Evolutionary conservation across 2,888 invertebrate genomes (phyloP).

Genomic region (Agonopterix alstromeriana): DNA sequence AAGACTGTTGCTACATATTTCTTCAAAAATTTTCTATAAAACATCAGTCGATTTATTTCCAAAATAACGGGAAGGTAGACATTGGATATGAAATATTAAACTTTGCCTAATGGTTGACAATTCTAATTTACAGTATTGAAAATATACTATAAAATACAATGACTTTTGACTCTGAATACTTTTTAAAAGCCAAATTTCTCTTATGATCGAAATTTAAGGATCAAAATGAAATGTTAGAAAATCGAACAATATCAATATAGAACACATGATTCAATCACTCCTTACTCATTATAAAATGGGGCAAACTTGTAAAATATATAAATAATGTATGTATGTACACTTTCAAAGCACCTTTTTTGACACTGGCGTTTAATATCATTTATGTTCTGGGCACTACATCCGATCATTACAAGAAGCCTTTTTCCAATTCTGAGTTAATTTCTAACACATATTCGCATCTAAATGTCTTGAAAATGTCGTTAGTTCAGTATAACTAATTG

Average conservation of each 20-base stretch:
- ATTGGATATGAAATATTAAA: not conserved
- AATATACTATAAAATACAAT: not conserved
- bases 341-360: slow-evolving; percentile 64
- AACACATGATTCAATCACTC: slow-evolving; percentile 25
- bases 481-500: slow-evolving; percentile 13
- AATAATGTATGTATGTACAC: slow-evolving; percentile 49
- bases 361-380: slow-evolving; percentile 52
- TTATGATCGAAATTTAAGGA: not conserved
- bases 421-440: slow-evolving; percentile 10
- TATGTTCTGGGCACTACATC: slow-evolving; percentile 36
- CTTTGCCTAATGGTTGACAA: not conserved
- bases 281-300: slow-evolving; percentile 44
- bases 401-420: slow-evolving; percentile 13
- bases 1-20: slow-evolving; percentile 29
- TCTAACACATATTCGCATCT: not conserved
- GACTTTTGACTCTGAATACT: not conserved
- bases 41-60: slow-evolving; percentile 36
- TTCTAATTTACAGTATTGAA: not conserved
- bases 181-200: no score
- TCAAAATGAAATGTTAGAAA: slow-evolving; percentile 4
- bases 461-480: not conserved
- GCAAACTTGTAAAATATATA: slow-evolving; percentile 45
- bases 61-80: not conserved
- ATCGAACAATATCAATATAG: slow-evolving; percentile 7
- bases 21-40: slow-evolving; percentile 31